These are phyloP conservation scores for Heteractis magnifica DNA, from an alignment of 92 coral and sea anemone species.

Conservation along the genomic window DNA sequence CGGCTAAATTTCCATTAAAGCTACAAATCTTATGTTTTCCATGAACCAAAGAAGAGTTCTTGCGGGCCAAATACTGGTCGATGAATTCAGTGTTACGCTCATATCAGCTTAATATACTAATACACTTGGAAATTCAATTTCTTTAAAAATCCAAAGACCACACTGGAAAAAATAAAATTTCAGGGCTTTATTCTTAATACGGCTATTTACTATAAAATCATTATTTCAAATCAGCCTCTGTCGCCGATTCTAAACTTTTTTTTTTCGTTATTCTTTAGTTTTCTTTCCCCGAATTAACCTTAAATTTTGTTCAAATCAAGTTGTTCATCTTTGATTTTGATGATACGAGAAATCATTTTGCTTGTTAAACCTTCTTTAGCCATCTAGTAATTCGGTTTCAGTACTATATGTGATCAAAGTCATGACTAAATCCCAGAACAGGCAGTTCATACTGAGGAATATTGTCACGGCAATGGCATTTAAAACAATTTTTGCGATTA, in stretches of 20 bases:
- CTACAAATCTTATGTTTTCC: not conserved
- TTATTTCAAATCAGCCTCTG: too few relatives aligned
- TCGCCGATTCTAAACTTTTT: too few relatives aligned
- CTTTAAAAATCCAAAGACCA: too few relatives aligned
- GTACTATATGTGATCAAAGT: not conserved
- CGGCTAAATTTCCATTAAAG: not conserved
- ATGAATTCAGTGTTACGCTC: too few relatives aligned
- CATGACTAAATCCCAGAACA: too few relatives aligned
- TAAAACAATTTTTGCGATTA: not conserved
- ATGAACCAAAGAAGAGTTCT: not conserved
- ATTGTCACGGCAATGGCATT: conserved; percentile 15
- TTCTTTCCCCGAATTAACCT: not conserved
- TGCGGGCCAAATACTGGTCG: too few relatives aligned
- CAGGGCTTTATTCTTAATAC: too few relatives aligned
- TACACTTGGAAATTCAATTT: too few relatives aligned
- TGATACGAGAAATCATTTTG: not conserved
- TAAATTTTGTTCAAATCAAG: not conserved
- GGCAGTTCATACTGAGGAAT: not conserved
- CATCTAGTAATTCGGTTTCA: not conserved
- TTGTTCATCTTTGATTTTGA: not conserved
- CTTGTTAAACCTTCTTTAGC: not conserved
- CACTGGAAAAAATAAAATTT: too few relatives aligned
- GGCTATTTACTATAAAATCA: too few relatives aligned
- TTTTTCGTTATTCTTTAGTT: not conserved
- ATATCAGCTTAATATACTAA: too few relatives aligned